phyloP scores from a whole-genome alignment of 2,113 vertebrate species.

The Proteles cristata region DNA sequence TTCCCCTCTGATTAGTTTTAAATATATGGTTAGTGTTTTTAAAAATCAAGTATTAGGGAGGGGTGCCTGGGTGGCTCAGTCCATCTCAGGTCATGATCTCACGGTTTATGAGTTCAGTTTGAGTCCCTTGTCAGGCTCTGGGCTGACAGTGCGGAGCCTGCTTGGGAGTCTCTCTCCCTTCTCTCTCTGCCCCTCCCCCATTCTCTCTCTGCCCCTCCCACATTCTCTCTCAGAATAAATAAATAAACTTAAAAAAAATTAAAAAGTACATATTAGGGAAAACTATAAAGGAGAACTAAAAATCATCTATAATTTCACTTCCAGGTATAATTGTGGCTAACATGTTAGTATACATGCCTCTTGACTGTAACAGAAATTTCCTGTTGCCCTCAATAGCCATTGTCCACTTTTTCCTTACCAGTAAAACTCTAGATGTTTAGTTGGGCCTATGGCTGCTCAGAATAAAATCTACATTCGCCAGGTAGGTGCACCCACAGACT shows the following conservation, averaged over 20 bases:
- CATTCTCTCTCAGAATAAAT: no score
- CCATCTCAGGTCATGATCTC: no score
- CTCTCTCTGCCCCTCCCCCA: no score
- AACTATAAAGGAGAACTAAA: conserved; percentile 15
- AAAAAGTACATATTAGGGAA: neutral
- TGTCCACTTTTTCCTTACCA: neutral
- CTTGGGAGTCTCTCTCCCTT: no score
- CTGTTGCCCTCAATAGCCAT: neutral
- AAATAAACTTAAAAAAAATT: no score
- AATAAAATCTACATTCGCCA: neutral
- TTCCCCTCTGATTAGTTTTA: neutral
- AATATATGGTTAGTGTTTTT: neutral
- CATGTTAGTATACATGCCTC: neutral
- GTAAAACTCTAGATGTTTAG: neutral
- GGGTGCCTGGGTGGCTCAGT: no score
- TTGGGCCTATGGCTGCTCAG: neutral
- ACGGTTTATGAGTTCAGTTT: no score
- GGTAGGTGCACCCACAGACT: neutral
- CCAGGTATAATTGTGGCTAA: neutral
- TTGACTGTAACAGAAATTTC: neutral
- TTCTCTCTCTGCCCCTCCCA: no score
- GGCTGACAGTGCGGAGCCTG: no score
- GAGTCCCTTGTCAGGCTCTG: no score
- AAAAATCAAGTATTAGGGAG: neutral
- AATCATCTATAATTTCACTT: neutral